phyloP scores from a whole-genome alignment of 2,888 invertebrate genomes.

The Dorcus hopei region DNA sequence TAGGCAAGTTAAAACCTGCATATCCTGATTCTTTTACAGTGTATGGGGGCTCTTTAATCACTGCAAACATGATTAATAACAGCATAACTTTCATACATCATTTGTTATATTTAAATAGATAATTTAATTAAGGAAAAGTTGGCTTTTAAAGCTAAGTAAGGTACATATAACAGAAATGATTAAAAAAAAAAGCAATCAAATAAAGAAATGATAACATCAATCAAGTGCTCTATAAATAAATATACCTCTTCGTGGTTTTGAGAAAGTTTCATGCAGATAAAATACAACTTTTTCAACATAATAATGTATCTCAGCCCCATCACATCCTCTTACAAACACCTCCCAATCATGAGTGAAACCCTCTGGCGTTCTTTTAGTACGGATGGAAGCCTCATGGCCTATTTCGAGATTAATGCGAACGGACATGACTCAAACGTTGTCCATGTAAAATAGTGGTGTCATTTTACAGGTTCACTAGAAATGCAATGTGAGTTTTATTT shows the following conservation, averaged over 20 bases:
- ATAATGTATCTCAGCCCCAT: constrained; percentile 81
- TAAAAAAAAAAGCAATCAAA: too few relatives aligned
- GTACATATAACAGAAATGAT: too few relatives aligned
- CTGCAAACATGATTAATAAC: constrained; percentile 58
- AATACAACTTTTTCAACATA: constrained; percentile 94
- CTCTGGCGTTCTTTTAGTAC: constrained; percentile 77
- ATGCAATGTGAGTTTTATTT: not conserved
- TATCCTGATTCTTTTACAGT: constrained; percentile 90
- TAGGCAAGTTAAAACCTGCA: constrained; percentile 87
- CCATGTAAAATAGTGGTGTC: constrained; percentile 8
- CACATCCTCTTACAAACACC: constrained; percentile 86
- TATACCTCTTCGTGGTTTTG: constrained; percentile 84
- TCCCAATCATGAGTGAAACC: constrained; percentile 98
- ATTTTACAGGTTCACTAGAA: constrained; percentile 6
- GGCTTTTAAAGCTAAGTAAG: not conserved
- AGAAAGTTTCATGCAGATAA: constrained; percentile 86
- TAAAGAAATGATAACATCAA: not conserved
- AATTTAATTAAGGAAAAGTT: not conserved
- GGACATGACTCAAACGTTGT: constrained; percentile 53
- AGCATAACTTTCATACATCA: constrained; percentile 2
- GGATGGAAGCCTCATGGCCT: constrained; percentile 83
- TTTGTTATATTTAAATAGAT: not conserved
- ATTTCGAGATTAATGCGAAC: constrained; percentile 85
- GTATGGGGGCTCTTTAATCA: constrained; percentile 88
- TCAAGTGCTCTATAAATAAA: not conserved